Base-by-base conservation (phyloP, 2,888 invertebrate genomes). In the Epinotia bilunana region DNA sequence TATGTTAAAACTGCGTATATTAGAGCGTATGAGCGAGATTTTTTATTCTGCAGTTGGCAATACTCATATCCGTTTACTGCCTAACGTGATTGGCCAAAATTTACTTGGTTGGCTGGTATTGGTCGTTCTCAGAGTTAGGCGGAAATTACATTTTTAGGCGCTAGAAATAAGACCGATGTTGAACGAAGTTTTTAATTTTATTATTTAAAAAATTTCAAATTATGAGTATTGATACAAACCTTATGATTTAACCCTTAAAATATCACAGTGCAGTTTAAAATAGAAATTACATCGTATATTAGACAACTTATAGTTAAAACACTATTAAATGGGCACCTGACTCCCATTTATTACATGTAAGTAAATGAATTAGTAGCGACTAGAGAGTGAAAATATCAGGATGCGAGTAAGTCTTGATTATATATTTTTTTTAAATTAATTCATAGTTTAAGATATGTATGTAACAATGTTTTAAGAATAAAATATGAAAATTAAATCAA, bases 221-320 rank as follows among this genome's bases (percentile, higher is more conserved):
- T 16, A 65, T 70, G 64, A 74, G 70, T 74, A 65, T 71, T 65
- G 2, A 43, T 12, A 60, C 16, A 46, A 64, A 39, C 43, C 6
- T 33, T 43, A 46, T 16, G 23, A 46, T 18, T 28, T 55, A 49
- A 53, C 23, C 65, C 49, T 49, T 65, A 74, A 71, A 74, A 72
- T 75, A 75, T 75, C 75, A 75, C 75, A 75, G 72, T 72, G 75
- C 71, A 61, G 49, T 61, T 61, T 23, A 7, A 55, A 57, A 18
- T 67, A 55, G 18, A 46, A 55, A 12, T 58, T 46, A 13, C 12
- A 12, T 61, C 33, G 4, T 23, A n/a, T 53, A 53, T 5, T 53
- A 7, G 53, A 5, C 53, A 53, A n/a, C 16, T 53, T 53, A n/a
- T 53, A 53, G 53, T 53, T 53, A n/a, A n/a, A 53, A 49, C 13